phyloP scores from a whole-genome alignment of 2,888 invertebrate species.

The Pseudoips prasinana region DNA sequence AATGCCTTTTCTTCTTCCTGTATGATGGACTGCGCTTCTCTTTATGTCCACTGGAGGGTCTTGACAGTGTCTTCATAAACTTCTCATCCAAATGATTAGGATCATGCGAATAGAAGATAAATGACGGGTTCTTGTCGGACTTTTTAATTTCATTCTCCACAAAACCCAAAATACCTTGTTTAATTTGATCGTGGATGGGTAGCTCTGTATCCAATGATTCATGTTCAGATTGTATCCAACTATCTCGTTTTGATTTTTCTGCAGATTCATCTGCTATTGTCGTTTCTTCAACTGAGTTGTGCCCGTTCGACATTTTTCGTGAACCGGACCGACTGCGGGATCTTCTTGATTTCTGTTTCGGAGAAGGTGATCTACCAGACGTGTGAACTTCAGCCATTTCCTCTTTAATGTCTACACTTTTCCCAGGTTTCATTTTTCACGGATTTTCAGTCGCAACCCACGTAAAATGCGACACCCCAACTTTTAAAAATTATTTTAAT shows the following conservation, averaged over 20 bases:
- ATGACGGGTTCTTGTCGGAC: conserved; percentile 72
- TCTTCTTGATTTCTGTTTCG: conserved; percentile 57
- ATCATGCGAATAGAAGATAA: conserved; percentile 77
- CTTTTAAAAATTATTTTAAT: too few species aligned
- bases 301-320: conserved; percentile 69
- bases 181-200: conserved; percentile 82
- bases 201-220: conserved; percentile 81
- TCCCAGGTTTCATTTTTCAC: conserved; percentile 66
- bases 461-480: conserved; percentile 30
- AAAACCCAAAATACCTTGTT: conserved; percentile 76
- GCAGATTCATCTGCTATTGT: conserved; percentile 37
- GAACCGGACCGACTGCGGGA: conserved; percentile 61
- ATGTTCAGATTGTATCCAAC: conserved; percentile 75
- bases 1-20: conserved; percentile 72
- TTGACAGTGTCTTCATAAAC: conserved; percentile 63
- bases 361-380: conserved; percentile 66
- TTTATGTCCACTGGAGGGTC: conserved; percentile 74
- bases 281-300: conserved; percentile 37
- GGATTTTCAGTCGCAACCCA: conserved; percentile 22
- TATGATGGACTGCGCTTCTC: conserved; percentile 76
- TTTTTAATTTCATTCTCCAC: conserved; percentile 78
- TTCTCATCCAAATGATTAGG: conserved; percentile 75
- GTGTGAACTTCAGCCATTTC: conserved; percentile 74
- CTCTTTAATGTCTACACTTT: conserved; percentile 59
- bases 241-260: conserved; percentile 68